Evolutionary conservation across 2,888 invertebrate genomes (phyloP), one percentile per base, ranked within the genome.

Genomic region (Unio pictorum): DNA sequence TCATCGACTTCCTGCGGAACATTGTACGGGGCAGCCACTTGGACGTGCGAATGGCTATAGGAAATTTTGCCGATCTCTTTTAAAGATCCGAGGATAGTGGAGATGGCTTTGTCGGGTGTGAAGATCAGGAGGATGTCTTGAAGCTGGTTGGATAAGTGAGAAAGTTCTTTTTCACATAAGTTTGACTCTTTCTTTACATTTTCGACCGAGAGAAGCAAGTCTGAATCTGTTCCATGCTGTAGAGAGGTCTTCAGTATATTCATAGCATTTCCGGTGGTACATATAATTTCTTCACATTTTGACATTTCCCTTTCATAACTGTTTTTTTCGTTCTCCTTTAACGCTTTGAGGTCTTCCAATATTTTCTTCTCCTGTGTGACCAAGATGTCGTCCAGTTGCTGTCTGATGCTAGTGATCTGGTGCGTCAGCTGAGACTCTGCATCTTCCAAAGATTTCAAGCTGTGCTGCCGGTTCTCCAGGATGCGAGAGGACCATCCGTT

Each of bases 281-380:
- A 74, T 15, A 78, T 73, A 67, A 80, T 71, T n/a, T 78, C 80
- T 54, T 80, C 80, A 62, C 80, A 80, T 62, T 76, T 80, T 3
- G 68, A 66, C 17, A 80, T 68, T 17, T 76, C 78, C 18, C 68
- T 71, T n/a, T 78, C 80, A 62, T 80, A 75, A 20, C 67, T 66
- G 45, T 71, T 71, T 58, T 73, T 72, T 62, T 80, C 80, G 23
- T 76, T 68, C 34, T 64, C 54, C 55, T 78, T 78, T 11, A 78
- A 57, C 4, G 70, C 55, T 55, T 73, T 74, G 15, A 80, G 58
- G 18, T 80, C 80, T n/a, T 80, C 78, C 5, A 78, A 64, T 70
- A 78, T 71, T 45, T 74, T 78, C 66, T 75, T 73, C 68, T 80
- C 80, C 61, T 77, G 76, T 17, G 64, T 72, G 59, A 74, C 68